These are phyloP conservation scores for Acrobasis repandana DNA, from an alignment of 2,888 invertebrate species.

Conservation along the genomic window DNA sequence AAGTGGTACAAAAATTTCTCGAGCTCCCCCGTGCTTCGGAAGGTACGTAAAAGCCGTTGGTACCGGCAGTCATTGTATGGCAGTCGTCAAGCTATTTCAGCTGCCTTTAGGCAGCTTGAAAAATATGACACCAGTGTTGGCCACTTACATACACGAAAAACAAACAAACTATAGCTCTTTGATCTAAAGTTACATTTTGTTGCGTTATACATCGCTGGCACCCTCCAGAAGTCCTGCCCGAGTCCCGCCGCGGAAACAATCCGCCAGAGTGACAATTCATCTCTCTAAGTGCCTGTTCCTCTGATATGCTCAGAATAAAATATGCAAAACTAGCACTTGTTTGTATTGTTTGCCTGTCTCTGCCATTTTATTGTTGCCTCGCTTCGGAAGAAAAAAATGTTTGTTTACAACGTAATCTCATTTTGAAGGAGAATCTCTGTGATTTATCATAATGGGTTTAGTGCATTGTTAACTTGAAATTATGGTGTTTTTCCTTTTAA, in stretches of 20 bases:
- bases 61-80: too few species aligned
- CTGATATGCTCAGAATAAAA: conserved; percentile 54
- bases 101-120: too few species aligned
- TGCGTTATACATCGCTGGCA: not conserved
- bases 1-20: too few species aligned
- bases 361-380: conserved; percentile 43
- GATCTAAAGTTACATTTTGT: not conserved
- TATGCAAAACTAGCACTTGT: conserved; percentile 67
- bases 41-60: too few species aligned
- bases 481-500: conserved; percentile 16
- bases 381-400: conserved; percentile 34
- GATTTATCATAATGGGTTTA: conserved; percentile 19
- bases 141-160: too few species aligned
- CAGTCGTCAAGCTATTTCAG: too few species aligned
- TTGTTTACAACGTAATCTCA: conserved; percentile 22
- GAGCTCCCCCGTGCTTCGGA: too few species aligned
- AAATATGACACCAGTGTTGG: too few species aligned
- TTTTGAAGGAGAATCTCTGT: conserved; percentile 12
- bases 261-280: conserved; percentile 72
- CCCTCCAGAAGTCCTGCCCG: conserved; percentile 21
- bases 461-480: conserved; percentile 17
- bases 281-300: conserved; percentile 60
- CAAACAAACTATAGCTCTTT: too few species aligned
- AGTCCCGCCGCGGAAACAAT: conserved; percentile 52
- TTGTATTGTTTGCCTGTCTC: conserved; percentile 52